Percentiles rank a stretch among this genome's conserved stretches.
Conservation (phyloP, 53 echinoderm and acorn worm species). For the Stichopus horrens region DNA sequence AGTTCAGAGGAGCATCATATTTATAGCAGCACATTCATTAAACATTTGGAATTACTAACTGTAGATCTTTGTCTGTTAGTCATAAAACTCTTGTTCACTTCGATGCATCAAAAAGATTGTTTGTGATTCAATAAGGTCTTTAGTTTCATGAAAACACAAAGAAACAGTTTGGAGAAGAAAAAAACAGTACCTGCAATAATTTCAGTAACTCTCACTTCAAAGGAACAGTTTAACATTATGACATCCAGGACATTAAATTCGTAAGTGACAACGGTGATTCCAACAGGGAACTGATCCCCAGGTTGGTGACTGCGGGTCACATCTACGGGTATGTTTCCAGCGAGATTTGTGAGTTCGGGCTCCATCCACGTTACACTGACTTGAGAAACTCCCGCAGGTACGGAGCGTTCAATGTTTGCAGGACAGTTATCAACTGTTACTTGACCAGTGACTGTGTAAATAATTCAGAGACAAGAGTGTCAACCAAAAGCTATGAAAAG, state of each 20-base stretch:
- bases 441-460: conserved; percentile 39
- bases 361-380: conserved; percentile 34
- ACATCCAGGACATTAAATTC: not conserved
- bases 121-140: no score
- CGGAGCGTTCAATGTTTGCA: not conserved
- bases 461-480: not conserved
- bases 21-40: no score
- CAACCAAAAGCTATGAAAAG: no score
- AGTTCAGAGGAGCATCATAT: no score
- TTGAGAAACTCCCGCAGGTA: conserved; percentile 23
- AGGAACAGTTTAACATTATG: conserved; percentile 11
- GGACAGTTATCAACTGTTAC: conserved; percentile 49
- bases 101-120: no score
- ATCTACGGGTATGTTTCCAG: not conserved
- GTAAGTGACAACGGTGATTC: conserved; percentile 15
- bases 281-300: not conserved
- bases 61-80: no score
- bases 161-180: no score
- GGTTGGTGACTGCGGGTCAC: not conserved
- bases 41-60: no score
- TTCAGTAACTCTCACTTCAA: not conserved
- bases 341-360: conserved; percentile 28
- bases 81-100: no score
- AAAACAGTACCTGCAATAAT: not conserved
- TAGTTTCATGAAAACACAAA: no score